A percentile compares a stretch with the other conserved stretches of the same genome.
These are phyloP conservation scores for Heliconius hewitsoni DNA, from an alignment of 1,140 invertebrate species.

Conservation along the genomic window DNA sequence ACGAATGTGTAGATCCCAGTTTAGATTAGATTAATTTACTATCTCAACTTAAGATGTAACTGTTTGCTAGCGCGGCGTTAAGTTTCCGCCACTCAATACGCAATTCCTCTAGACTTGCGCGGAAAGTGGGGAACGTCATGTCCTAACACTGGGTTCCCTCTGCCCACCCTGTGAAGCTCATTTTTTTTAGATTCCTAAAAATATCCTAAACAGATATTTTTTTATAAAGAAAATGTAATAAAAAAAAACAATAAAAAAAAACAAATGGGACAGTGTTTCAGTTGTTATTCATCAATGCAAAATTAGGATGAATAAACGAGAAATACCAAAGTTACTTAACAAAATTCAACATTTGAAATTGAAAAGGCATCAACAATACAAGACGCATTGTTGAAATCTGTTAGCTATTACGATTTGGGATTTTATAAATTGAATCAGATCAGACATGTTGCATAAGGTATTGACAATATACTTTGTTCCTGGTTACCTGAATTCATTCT, in stretches of 20 bases:
- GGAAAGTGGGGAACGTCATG: too few relatives aligned
- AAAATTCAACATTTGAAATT: conserved; percentile 33
- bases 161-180: too few relatives aligned
- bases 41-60: conserved; percentile 1
- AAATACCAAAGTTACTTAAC: neutral
- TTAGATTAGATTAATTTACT: conserved; percentile 9
- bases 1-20: conserved; percentile 10
- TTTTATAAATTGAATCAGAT: neutral
- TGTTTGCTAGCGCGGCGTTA: neutral
- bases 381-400: neutral
- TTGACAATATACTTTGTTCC: conserved; percentile 52
- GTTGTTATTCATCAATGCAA: too few relatives aligned
- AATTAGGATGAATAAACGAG: too few relatives aligned
- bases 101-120: too few relatives aligned
- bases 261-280: too few relatives aligned
- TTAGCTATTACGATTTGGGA: neutral
- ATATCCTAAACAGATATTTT: neutral
- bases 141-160: too few relatives aligned
- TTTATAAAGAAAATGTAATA: neutral
- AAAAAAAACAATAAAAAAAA: neutral
- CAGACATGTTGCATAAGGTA: neutral
- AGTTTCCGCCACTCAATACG: too few relatives aligned
- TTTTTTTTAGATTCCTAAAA: neutral
- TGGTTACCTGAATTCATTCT: conserved; percentile 69
- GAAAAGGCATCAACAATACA: conserved; percentile 20